phyloP scores from a whole-genome alignment of 1,140 invertebrate genomes.

The Drosophila takahashii region DNA sequence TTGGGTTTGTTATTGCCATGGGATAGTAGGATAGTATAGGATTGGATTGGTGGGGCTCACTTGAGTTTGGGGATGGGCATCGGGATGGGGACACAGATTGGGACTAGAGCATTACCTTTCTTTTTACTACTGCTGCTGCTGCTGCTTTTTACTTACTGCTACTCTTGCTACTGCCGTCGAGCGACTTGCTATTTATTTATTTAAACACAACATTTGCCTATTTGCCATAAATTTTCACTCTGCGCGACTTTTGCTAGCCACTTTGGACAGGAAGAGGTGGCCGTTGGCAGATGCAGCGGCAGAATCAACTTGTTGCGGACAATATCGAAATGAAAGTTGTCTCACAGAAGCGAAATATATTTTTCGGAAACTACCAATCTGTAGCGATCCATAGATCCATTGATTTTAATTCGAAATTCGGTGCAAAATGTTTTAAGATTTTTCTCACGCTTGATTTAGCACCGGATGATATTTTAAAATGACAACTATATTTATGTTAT shows the following conservation, averaged over 20 bases:
- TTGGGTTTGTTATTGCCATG: constrained; percentile 29
- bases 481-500: constrained; percentile 80
- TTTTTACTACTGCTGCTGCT: constrained; percentile 50
- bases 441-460: constrained; percentile 80
- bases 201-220: constrained; percentile 60
- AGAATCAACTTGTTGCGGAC: constrained; percentile 14
- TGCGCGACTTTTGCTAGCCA: constrained; percentile 38
- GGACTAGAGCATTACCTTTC: constrained; percentile 63
- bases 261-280: constrained; percentile 8
- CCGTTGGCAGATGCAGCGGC: constrained; percentile 13
- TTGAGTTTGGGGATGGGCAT: constrained; percentile 2
- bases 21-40: constrained; percentile 9
- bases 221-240: constrained; percentile 55
- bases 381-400: background rate
- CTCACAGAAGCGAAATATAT: background rate
- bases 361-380: background rate
- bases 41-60: constrained; percentile 20
- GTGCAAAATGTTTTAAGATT: constrained; percentile 46
- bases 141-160: background rate
- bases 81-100: constrained; percentile 16
- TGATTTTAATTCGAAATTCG: constrained; percentile 26
- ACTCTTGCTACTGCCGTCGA: constrained; percentile 9
- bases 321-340: constrained; percentile 20
- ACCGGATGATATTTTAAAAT: constrained; percentile 81
- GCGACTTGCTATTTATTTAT: constrained; percentile 56